Conservation (phyloP, 2,797 vertebrate genomes). For the Microctenopoma steveboyesi region DNA sequence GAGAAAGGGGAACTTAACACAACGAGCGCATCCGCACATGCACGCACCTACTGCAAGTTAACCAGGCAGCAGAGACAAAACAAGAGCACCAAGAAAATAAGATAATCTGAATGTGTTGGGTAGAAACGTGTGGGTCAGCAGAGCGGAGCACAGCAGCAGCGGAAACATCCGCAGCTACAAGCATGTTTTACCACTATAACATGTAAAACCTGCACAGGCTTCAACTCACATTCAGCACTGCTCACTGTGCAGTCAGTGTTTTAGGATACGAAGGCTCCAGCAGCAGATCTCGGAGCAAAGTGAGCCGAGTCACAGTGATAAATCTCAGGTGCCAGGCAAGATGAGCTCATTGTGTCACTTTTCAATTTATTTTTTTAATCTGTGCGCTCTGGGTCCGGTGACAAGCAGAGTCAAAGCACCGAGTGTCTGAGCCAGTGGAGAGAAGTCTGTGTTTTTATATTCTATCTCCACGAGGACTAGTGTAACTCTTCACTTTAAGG, state of each 20-base stretch:
- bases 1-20: conserved; percentile 2
- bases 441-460: not conserved
- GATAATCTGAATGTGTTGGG: conserved; percentile 28
- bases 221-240: not conserved
- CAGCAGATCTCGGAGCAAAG: conserved; percentile 19
- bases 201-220: not conserved
- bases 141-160: not conserved
- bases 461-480: not conserved
- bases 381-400: conserved; percentile 8
- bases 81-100: conserved; percentile 22
- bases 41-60: conserved; percentile 52
- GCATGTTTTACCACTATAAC: not conserved
- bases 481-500: not conserved
- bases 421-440: not conserved
- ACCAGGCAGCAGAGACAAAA: conserved; percentile 14
- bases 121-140: conserved; percentile 9
- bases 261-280: too few species aligned
- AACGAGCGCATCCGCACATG: conserved; percentile 20
- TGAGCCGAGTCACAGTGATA: conserved; percentile 15
- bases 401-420: conserved; percentile 25
- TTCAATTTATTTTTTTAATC: conserved; percentile 15
- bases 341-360: conserved; percentile 30
- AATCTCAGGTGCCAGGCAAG: conserved; percentile 33
- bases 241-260: too few species aligned
- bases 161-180: too few species aligned